phyloP scores from a whole-genome alignment of 2,888 invertebrate species.

The Tetropium fuscum region DNA sequence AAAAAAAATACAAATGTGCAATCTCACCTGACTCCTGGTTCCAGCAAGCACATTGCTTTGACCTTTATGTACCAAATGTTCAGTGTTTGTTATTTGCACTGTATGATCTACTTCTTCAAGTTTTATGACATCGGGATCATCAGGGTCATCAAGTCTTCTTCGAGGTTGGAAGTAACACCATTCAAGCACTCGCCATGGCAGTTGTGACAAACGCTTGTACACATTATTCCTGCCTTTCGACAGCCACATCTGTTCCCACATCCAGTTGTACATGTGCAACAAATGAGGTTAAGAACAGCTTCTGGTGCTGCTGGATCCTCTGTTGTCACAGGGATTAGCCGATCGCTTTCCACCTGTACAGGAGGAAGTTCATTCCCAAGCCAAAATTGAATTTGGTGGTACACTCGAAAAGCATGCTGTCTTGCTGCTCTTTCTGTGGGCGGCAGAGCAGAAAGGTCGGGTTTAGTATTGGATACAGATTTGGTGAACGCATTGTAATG shows the following conservation, averaged over 20 bases:
- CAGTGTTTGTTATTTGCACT: not conserved
- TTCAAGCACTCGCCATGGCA: not conserved
- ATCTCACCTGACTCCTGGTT: not conserved
- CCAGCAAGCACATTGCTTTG: constrained; percentile 1
- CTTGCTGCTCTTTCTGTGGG: constrained; percentile 1
- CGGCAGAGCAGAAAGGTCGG: not conserved
- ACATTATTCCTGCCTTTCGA: constrained; percentile 1
- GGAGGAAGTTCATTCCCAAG: constrained; percentile 2
- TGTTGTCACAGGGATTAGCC: not conserved
- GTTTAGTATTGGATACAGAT: constrained; percentile 2
- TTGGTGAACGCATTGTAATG: constrained; percentile 1
- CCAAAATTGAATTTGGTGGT: not conserved
- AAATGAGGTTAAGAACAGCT: constrained; percentile 1
- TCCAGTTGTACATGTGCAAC: constrained; percentile 1
- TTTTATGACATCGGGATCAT: not conserved
- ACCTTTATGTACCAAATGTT: not conserved
- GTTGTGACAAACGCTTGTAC: not conserved
- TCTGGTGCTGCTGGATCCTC: not conserved
- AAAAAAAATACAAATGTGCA: constrained; percentile 1
- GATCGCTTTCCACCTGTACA: constrained; percentile 3
- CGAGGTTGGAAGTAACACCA: not conserved
- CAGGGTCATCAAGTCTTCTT: constrained; percentile 1
- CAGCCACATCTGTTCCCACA: constrained; percentile 1
- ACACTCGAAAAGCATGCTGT: constrained; percentile 1
- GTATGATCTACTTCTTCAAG: not conserved